A percentile compares a stretch with the other conserved stretches of the same genome.
Conservation (phyloP, 2,888 invertebrate species). For the Nycteola revayana region DNA sequence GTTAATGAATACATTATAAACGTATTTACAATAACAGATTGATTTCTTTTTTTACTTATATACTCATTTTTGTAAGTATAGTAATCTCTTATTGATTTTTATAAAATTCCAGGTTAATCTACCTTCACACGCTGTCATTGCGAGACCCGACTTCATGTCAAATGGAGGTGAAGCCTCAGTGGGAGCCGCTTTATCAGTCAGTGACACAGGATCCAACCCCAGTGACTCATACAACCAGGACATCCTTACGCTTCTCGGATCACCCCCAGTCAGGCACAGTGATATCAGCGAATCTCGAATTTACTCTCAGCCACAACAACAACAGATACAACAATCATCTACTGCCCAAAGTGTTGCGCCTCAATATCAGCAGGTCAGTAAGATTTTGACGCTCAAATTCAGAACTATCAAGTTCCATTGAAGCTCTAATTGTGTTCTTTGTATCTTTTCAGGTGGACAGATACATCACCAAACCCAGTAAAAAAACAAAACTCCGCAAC, state of each 20-base stretch:
- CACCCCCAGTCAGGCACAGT: constrained; percentile 44
- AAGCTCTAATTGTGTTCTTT: neutral
- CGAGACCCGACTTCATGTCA: constrained; percentile 63
- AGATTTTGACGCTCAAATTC: too few relatives aligned
- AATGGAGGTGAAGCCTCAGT: constrained; percentile 75
- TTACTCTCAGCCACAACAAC: constrained; percentile 49
- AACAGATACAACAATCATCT: constrained; percentile 54
- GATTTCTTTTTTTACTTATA: too few relatives aligned
- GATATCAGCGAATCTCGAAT: constrained; percentile 44
- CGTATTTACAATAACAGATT: too few relatives aligned
- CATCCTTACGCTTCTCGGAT: constrained; percentile 58
- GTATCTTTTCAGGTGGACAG: constrained; percentile 61
- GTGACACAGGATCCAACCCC: constrained; percentile 54
- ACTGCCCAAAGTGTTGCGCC: constrained; percentile 48
- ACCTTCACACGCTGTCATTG: constrained; percentile 71
- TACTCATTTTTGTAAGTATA: too few relatives aligned
- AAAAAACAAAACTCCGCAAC: constrained; percentile 66
- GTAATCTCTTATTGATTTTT: too few relatives aligned
- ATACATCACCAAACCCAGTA: constrained; percentile 65
- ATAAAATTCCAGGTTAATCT: constrained; percentile 52
- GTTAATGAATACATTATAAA: too few relatives aligned
- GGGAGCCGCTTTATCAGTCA: constrained; percentile 71
- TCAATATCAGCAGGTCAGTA: constrained; percentile 57
- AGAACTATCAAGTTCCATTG: too few relatives aligned
- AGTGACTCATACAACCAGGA: constrained; percentile 56